phyloP scores from a whole-genome alignment of 2,113 vertebrate species.

The Mobula birostris region DNA sequence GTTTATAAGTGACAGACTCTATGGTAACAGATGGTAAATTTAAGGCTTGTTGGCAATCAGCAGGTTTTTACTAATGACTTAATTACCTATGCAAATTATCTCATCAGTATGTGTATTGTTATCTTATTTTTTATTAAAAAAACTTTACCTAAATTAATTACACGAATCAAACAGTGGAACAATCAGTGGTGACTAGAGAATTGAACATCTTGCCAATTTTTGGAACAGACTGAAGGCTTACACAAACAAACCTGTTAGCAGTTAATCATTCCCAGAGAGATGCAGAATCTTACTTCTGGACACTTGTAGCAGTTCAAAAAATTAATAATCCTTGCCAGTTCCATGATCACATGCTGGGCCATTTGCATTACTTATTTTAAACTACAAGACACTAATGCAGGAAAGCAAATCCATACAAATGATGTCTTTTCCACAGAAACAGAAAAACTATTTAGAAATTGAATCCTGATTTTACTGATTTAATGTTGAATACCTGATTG shows the following conservation, averaged over 20 bases:
- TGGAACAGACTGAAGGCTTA: slow-evolving; percentile 45
- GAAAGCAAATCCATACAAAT: background rate
- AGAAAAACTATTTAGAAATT: background rate
- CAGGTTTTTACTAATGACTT: slow-evolving; percentile 95
- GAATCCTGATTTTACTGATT: background rate
- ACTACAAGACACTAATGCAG: background rate
- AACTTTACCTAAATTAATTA: slow-evolving; percentile 98
- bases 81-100: slow-evolving; percentile 99
- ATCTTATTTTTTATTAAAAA: slow-evolving; percentile 67
- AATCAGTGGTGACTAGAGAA: slow-evolving; percentile 64
- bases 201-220: slow-evolving; percentile 48
- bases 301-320: slow-evolving; percentile 11
- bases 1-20: slow-evolving; percentile 83
- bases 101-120: slow-evolving; percentile 97
- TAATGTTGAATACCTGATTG: background rate
- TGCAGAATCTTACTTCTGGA: background rate
- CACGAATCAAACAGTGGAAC: slow-evolving; percentile 85
- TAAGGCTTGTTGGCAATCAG: slow-evolving; percentile 93
- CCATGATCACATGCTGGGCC: background rate
- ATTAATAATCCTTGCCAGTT: slow-evolving; percentile 1
- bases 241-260: slow-evolving; percentile 47
- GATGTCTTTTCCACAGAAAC: background rate
- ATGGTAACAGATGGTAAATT: slow-evolving; percentile 93
- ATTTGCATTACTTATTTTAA: slow-evolving; percentile 9
- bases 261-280: slow-evolving; percentile 8